phyloP scores from a whole-genome alignment of 2,113 vertebrate genomes.

The Vulpes vulpes region DNA sequence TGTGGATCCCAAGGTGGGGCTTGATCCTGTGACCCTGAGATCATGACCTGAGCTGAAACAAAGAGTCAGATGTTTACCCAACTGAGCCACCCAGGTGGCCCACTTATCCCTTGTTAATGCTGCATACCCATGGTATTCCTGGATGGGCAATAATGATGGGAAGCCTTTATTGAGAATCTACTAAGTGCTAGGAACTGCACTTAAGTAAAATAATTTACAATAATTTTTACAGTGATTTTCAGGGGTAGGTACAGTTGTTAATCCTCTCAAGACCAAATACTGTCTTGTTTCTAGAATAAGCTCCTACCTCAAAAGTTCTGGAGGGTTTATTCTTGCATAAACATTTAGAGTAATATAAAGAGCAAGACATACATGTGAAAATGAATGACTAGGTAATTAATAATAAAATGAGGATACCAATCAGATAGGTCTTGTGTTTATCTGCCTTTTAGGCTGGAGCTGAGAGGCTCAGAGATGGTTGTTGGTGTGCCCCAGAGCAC shows the following conservation, averaged over 20 bases:
- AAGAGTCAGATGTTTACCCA: not conserved
- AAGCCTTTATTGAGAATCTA: not conserved
- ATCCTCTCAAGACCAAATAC: not conserved
- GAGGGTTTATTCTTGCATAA: not conserved
- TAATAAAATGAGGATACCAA: not conserved
- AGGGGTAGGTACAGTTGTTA: not conserved
- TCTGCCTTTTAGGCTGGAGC: not conserved
- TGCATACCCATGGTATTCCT: not conserved
- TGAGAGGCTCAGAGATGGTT: not conserved
- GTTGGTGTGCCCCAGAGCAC: fast-evolving
- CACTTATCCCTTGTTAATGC: not conserved
- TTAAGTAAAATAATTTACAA: no score
- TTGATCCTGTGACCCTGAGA: not conserved
- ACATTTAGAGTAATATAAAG: not conserved
- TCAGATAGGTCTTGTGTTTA: not conserved
- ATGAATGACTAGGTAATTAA: not conserved
- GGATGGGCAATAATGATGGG: not conserved
- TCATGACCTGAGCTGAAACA: not conserved
- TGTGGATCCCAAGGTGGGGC: not conserved
- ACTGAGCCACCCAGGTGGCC: not conserved
- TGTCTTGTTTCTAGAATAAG: not conserved
- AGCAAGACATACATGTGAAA: not conserved
- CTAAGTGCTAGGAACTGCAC: not conserved
- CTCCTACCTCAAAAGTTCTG: not conserved
- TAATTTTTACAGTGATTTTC: not conserved